Evolutionary conservation across 2,797 vertebrate species (phyloP), one percentile per base, ranked within the genome.

Genomic region (Myotis vivesi): DNA sequence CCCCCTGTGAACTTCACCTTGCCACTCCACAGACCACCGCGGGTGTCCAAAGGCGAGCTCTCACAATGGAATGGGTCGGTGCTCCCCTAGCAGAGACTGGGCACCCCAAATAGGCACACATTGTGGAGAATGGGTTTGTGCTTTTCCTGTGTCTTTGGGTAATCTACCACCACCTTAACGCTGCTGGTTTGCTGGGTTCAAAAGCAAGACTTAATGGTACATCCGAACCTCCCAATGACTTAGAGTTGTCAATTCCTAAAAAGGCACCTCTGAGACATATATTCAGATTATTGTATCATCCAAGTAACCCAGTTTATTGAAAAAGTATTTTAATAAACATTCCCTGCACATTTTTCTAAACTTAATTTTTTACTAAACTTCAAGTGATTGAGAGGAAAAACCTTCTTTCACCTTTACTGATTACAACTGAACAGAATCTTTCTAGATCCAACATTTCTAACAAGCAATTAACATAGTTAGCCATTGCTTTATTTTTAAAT

Each of bases 1-100:
- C 91, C 33, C 87, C 92, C 57, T 25, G 8, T 75, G 96, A 96
- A 96, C 96, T 96, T 94, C 88, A 95, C 94, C 97, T 82, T 72
- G 75, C 93, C 75, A 33, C 69, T 51, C 89, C 28, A 69, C 86
- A 66, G 92, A 82, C 66, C 12, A 66, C 73, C 59, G n/a, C 62
- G 64, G 64, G 62, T 17, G 94, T 57, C 92, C 92, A 28, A 44
- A 84, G 81, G 90, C 90, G 20, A 73, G 87, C 87, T 64, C 5
- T 57, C 44, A 0, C 57, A 41, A 83, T 0, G 12, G 22, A 20
- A n/a, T 0, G 49, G 69, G 76, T 41, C 20, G 20, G 38, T 1
- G 33, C 88, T 73, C 51, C 68, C 64, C 23, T 72, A 15, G 20
- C 84, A 0, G 23, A 55, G 72, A 46, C 62, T 6, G 23, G 64